Percentiles rank a stretch among this genome's conserved stretches.
Conservation (phyloP, 2,797 vertebrate genomes). For the Antrozous pallidus region DNA sequence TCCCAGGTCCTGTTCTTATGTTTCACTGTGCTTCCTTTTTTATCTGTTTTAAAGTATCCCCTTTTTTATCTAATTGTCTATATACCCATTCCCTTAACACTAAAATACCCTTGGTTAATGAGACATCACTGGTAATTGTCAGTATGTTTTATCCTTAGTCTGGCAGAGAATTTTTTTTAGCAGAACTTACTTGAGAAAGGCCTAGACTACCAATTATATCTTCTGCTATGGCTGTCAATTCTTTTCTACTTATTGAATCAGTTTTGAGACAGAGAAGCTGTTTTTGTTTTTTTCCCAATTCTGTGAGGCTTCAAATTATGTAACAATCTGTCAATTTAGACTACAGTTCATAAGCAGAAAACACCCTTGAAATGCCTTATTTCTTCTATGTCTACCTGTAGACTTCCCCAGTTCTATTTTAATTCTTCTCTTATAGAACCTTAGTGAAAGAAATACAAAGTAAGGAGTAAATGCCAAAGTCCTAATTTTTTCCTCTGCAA, state of each 20-base stretch:
- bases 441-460: not conserved
- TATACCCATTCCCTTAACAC: not conserved
- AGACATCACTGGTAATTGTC: not conserved
- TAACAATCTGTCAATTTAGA: not conserved
- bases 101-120: conserved; percentile 17
- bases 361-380: not conserved
- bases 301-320: not conserved
- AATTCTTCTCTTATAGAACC: conserved; percentile 9
- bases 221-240: not conserved
- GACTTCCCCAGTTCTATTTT: not conserved
- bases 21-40: not conserved
- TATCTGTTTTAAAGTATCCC: not conserved
- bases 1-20: not conserved
- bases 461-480: not conserved
- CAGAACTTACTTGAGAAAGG: not conserved
- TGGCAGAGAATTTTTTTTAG: not conserved
- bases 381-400: not conserved
- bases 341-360: not conserved
- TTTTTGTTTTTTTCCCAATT: not conserved
- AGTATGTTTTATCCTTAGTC: not conserved
- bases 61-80: not conserved
- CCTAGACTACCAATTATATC: not conserved
- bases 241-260: not conserved
- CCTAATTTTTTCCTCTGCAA: not conserved
- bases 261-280: not conserved